phyloP scores from a whole-genome alignment of 2,113 vertebrate genomes.

The Tragelaphus scriptus region DNA sequence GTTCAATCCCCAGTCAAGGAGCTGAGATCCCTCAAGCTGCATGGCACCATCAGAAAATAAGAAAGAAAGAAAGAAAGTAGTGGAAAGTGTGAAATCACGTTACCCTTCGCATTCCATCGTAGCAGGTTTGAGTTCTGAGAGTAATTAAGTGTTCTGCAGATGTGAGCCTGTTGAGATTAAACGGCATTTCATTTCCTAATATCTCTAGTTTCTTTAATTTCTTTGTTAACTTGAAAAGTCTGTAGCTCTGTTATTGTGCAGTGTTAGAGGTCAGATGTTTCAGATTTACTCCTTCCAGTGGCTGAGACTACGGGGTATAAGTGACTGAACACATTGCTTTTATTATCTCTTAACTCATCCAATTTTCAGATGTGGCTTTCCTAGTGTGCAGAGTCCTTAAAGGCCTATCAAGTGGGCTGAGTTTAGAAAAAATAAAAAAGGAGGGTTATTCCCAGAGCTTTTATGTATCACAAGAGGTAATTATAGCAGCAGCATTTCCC shows the following conservation, averaged over 20 bases:
- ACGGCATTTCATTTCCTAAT: not conserved
- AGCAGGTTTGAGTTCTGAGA: not conserved
- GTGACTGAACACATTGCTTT: not conserved
- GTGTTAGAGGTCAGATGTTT: not conserved
- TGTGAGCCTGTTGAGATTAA: not conserved
- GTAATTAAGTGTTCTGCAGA: not conserved
- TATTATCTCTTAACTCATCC: not conserved
- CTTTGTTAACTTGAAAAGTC: not conserved
- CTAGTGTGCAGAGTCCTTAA: not conserved
- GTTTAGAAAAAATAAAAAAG: not conserved
- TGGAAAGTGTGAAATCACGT: not conserved
- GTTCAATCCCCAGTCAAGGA: not conserved
- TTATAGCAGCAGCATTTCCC: not conserved
- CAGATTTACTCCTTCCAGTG: not conserved
- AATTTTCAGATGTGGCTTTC: not conserved
- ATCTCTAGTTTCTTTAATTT: not conserved
- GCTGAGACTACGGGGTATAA: not conserved
- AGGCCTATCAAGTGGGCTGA: not conserved
- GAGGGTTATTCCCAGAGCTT: not conserved
- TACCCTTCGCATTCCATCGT: not conserved
- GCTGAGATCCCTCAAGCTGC: not conserved
- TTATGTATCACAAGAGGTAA: not conserved
- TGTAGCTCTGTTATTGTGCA: not conserved
- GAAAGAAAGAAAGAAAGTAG: not conserved
- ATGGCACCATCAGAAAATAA: not conserved